Evolutionary conservation across 1,140 invertebrate genomes (phyloP), one percentile per base, ranked within the genome.

Genomic region (Atta texana): DNA sequence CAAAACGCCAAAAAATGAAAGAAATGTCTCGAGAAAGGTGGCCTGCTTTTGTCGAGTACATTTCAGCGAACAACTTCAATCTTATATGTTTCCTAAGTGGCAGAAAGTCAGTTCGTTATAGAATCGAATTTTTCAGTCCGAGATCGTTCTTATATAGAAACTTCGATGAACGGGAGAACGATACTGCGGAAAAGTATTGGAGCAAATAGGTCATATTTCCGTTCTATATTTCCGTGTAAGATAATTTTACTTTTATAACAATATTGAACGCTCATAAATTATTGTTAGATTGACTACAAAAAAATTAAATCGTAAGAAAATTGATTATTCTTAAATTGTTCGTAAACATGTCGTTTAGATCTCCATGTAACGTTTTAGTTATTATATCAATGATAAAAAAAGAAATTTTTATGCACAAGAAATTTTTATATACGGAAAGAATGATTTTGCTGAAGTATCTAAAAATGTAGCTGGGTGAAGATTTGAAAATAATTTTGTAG

Each of bases 61-160:
- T 74, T 82, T 59, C 78, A 81, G 80, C 55, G 55, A 82, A 55
- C 71, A 71, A 75, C 80, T 74, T 84, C 68, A 69, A 61, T 34
- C 53, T 84, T 74, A 51, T 51, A 75, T 61, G 80, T 75, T 84
- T 84, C 68, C 69, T 75, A 84, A 84, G 69, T 84, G 80, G 69
- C 71, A 74, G 69, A 84, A 84, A 75, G 80, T 75, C 69, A 61
- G 77, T 69, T 81, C 71, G 80, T 75, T 75, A 84, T 14, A 49
- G 44, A 84, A 84, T 84, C 55, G 69, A 63, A 75, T 84, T 84
- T 74, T 49, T 84, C 80, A 61, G 80, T 49, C 39, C 14, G 80
- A 18, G 69, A 84, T 84, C 80, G 44, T 44, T 84, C 69, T 75
- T 61, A 81, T 49, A 66, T 44, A 61, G 68, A 74, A 72, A 82